Base-by-base conservation (phyloP, 2,113 vertebrate genomes). In the Forbesichthys papilliferus region DNA sequence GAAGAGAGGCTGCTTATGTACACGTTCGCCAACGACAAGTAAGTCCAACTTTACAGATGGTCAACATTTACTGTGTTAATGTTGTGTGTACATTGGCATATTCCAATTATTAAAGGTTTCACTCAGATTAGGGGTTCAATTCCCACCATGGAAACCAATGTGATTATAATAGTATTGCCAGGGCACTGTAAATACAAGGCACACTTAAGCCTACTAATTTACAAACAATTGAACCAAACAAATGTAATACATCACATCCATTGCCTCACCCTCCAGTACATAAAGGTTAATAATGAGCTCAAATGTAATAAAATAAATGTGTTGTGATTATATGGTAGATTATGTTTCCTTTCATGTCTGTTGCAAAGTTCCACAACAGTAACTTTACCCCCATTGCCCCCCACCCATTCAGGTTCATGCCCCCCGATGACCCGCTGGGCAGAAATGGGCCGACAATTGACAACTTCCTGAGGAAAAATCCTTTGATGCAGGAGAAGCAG, bases 1-100 rank as follows among this genome's bases (percentile, higher is more conserved):
- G 96, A 97, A 84, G 94, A 96, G 48, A 82, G 95, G 33, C 90
- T 98, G 6, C 94, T 98, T 64, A 98, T 97, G 96, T 98, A 95
- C 89, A 95, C 93, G 3, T 98, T 98, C 1, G 96, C 94, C 72
- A 96, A 94, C 0, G 93, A 98, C 87, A 95, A 93, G 96, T 96
- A 82, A 46, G 93, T 3, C 34, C 3, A 8, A 34, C 12, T 42
- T 42, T 16, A 8, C 11, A 52, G 11, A 11, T 52, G 51, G 3
- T 10, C 9, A 11, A 27, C 27, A 27, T 27, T 27, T 27, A 27
- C 27, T 27, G 27, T 27, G 27, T 51, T 51, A 51, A 51, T 51
- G 48, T 27, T 11, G 53, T 16, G 14, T 16, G 14, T 55, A 18
- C 18, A 55, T 18, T 55, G 53, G 14, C 53, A 11, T 6, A 55